Conservation (phyloP, 2,797 vertebrate species). For the Arremon aurantiirostris region DNA sequence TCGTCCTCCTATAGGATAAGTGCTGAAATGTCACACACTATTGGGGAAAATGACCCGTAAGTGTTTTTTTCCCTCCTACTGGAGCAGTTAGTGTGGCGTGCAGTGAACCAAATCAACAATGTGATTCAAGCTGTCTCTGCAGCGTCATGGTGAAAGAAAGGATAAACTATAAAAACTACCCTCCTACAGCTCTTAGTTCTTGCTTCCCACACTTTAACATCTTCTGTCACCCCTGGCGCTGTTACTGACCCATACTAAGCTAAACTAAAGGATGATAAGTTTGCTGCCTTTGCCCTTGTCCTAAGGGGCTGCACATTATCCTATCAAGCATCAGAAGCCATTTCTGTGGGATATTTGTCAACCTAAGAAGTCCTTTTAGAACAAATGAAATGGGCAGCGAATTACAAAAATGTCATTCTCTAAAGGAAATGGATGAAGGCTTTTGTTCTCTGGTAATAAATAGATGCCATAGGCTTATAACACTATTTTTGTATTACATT, state of each 20-base stretch:
- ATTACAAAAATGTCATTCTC: constrained; percentile 85
- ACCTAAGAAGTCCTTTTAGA: constrained; percentile 79
- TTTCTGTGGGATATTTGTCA: constrained; percentile 86
- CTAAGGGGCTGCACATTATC: constrained; percentile 85
- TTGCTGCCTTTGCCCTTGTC: constrained; percentile 86
- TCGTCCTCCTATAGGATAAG: constrained; percentile 59
- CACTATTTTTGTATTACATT: constrained; percentile 82
- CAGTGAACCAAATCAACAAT: constrained; percentile 84
- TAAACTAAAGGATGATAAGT: constrained; percentile 88
- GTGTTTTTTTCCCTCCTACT: constrained; percentile 70
- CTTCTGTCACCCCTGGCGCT: constrained; percentile 83
- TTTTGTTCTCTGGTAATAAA: constrained; percentile 83
- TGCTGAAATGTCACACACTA: constrained; percentile 71
- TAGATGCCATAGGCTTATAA: constrained; percentile 80
- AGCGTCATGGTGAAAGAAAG: constrained; percentile 81
- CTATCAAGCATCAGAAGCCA: constrained; percentile 85
- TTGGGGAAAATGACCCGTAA: constrained; percentile 78
- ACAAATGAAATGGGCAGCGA: constrained; percentile 84
- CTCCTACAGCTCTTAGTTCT: constrained; percentile 82
- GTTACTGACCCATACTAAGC: constrained; percentile 86
- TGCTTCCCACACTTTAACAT: constrained; percentile 85
- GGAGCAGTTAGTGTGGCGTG: constrained; percentile 78
- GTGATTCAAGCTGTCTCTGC: constrained; percentile 81
- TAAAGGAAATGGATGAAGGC: constrained; percentile 84
- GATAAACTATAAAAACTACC: constrained; percentile 83